A percentile compares a stretch with the other conserved stretches of the same genome.
Evolutionary conservation across 2,888 invertebrate genomes (phyloP).

Genomic region (Myathropa florea): DNA sequence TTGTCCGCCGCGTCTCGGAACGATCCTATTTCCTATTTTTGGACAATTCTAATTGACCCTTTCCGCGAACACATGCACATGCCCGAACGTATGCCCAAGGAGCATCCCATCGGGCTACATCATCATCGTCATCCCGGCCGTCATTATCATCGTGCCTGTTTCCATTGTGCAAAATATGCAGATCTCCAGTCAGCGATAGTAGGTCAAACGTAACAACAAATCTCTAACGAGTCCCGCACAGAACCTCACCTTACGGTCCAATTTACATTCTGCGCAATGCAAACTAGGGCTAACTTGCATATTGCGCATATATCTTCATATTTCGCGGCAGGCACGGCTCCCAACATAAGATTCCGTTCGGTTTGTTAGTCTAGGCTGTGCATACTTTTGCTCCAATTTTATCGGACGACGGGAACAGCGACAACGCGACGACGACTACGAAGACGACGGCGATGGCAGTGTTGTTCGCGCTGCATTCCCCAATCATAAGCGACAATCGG

Average conservation of each 20-base stretch:
- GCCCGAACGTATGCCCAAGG: background rate
- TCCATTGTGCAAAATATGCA: slow-evolving; percentile 66
- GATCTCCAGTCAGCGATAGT: slow-evolving; percentile 67
- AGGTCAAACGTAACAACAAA: slow-evolving; percentile 70
- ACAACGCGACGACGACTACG: slow-evolving; percentile 13
- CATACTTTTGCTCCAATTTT: slow-evolving; percentile 68
- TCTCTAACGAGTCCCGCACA: slow-evolving; percentile 67
- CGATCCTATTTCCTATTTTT: slow-evolving; percentile 54
- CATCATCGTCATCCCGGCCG: slow-evolving; percentile 1
- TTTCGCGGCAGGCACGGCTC: slow-evolving; percentile 18
- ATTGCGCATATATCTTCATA: slow-evolving; percentile 61
- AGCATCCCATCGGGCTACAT: slow-evolving; percentile 42
- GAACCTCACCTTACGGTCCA: slow-evolving; percentile 11
- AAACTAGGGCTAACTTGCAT: slow-evolving; percentile 65
- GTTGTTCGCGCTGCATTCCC: slow-evolving; percentile 50
- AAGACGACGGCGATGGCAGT: slow-evolving; percentile 23
- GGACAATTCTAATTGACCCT: slow-evolving; percentile 68
- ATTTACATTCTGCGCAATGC: slow-evolving; percentile 63
- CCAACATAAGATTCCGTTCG: slow-evolving; percentile 60
- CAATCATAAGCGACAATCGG: slow-evolving; percentile 69
- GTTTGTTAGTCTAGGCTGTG: slow-evolving; percentile 48
- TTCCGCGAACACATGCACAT: slow-evolving; percentile 41
- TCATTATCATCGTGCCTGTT: slow-evolving; percentile 28
- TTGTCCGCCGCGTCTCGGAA: background rate
- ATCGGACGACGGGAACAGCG: slow-evolving; percentile 12